phyloP scores from a whole-genome alignment of 1,140 invertebrate genomes.

The Panulirus ornatus region DNA sequence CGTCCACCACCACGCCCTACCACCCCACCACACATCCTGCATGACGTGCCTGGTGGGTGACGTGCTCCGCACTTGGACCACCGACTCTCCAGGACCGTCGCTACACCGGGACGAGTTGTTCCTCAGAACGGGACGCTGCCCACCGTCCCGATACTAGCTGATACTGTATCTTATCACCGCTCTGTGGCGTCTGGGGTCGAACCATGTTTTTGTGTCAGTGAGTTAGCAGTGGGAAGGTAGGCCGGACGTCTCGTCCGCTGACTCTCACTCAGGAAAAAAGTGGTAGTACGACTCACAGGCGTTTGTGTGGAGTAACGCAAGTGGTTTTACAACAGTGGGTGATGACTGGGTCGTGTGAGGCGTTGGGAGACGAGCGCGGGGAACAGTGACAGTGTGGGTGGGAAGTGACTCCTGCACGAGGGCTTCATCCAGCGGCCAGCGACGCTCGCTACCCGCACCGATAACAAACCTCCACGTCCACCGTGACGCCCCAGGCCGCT shows the following conservation, averaged over 20 bases:
- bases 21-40: background rate
- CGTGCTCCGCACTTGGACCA: conserved; percentile 1
- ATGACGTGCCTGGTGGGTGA: conserved; percentile 6
- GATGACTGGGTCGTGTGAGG: background rate
- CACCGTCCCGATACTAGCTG: background rate
- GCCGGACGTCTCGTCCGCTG: too few relatives aligned
- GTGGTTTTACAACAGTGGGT: background rate
- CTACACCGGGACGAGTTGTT: background rate
- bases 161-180: conserved; percentile 14
- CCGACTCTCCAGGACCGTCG: background rate
- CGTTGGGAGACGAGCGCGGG: background rate
- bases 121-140: background rate
- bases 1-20: too few relatives aligned
- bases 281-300: background rate
- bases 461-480: too few relatives aligned
- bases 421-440: too few relatives aligned
- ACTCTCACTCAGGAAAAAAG: too few relatives aligned
- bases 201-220: too few relatives aligned
- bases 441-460: too few relatives aligned
- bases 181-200: too few relatives aligned
- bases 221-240: too few relatives aligned
- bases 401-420: background rate
- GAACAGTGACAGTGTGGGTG: background rate
- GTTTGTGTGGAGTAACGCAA: background rate
- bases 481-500: too few relatives aligned